Evolutionary conservation across 2,797 vertebrate genomes (phyloP).

Genomic region (Novumbra hubbsi): DNA sequence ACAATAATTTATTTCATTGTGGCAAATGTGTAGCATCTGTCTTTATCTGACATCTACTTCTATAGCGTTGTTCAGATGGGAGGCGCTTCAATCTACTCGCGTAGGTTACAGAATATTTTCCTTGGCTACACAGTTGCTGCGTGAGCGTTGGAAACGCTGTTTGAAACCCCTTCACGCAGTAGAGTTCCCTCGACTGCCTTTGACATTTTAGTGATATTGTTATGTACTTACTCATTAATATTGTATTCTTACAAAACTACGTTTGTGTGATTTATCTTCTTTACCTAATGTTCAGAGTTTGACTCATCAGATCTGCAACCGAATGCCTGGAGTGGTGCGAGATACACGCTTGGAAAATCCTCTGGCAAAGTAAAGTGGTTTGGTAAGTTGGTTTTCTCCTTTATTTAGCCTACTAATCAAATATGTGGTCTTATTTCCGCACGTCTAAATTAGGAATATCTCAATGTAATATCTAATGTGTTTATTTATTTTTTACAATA

Average conservation of each 20-base stretch:
- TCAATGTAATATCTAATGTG: neutral
- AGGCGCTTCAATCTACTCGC: constrained; percentile 39
- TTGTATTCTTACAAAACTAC: constrained; percentile 9
- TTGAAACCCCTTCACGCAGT: neutral
- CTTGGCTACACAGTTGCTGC: constrained; percentile 29
- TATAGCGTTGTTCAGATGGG: constrained; percentile 31
- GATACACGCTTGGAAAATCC: constrained; percentile 41
- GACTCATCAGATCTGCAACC: constrained; percentile 24
- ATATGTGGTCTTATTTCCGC: neutral
- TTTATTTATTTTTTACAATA: neutral
- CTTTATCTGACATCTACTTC: neutral
- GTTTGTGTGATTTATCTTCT: constrained; percentile 21
- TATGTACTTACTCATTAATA: constrained; percentile 20
- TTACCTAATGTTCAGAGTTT: constrained; percentile 37
- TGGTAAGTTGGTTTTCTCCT: constrained; percentile 61
- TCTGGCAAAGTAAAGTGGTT: constrained; percentile 33
- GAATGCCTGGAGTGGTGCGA: constrained; percentile 33
- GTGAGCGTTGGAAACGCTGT: constrained; percentile 8
- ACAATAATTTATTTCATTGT: neutral
- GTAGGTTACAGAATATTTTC: constrained; percentile 27
- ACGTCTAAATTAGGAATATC: neutral
- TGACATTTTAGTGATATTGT: constrained; percentile 39
- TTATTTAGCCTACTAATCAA: constrained; percentile 16
- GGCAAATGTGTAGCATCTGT: neutral
- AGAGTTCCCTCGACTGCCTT: constrained; percentile 36